Conservation (phyloP, 2,797 vertebrate genomes). For the Peromyscus aztecus region DNA sequence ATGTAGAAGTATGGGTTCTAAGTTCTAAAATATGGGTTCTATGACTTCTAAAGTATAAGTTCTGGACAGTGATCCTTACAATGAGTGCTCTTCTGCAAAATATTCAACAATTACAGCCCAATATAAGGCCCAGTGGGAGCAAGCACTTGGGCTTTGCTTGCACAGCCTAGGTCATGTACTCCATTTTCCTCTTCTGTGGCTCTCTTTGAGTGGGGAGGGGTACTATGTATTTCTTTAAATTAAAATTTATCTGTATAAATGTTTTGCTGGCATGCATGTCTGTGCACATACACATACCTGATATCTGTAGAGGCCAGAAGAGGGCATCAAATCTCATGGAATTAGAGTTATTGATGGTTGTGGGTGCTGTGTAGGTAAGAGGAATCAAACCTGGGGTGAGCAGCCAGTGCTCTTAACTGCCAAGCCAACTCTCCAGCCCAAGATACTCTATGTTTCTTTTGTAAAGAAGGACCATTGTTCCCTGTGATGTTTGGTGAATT, state of each 20-base stretch:
- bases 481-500: not conserved
- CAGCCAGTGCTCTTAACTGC: not conserved
- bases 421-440: not conserved
- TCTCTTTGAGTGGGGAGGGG: not conserved
- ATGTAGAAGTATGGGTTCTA: slow-evolving; percentile 47
- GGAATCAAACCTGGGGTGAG: not conserved
- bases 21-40: slow-evolving; percentile 54
- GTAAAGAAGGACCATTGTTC: not conserved
- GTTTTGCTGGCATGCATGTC: not conserved
- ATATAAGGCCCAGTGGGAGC: not conserved
- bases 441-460: not conserved
- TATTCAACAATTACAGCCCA: slow-evolving; percentile 60
- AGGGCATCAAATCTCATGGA: not conserved
- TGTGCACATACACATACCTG: not conserved
- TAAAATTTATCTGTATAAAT: not conserved
- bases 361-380: not conserved
- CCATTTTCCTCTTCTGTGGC: not conserved
- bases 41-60: slow-evolving; percentile 44
- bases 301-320: not conserved
- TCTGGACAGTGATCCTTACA: slow-evolving; percentile 28
- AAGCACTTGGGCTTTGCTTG: not conserved
- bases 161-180: not conserved
- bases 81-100: slow-evolving; percentile 67
- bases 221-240: not conserved
- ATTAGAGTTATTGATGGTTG: not conserved